Conservation (phyloP, 2,888 invertebrate genomes). For the Pandemis heparana region DNA sequence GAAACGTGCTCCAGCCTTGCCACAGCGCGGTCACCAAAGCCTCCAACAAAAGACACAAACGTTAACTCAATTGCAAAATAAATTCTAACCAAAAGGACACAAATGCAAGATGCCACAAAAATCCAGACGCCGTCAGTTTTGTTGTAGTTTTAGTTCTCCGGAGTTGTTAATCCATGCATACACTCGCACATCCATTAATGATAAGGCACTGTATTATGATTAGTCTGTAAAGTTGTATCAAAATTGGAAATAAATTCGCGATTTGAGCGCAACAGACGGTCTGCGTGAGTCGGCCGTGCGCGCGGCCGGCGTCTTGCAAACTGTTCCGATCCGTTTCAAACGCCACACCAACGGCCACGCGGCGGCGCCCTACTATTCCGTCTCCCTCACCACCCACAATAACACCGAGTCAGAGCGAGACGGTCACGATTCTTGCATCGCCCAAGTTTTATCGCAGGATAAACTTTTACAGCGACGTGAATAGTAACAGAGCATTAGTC, state of each 20-base stretch:
- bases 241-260: conserved; percentile 71
- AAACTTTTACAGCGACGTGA: conserved; percentile 78
- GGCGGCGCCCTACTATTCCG: conserved; percentile 77
- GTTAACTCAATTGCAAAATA: conserved; percentile 64
- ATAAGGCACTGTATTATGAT: conserved; percentile 77
- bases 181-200: conserved; percentile 80
- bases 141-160: conserved; percentile 62
- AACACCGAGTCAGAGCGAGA: conserved; percentile 66
- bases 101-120: conserved; percentile 69
- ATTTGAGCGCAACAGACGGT: conserved; percentile 78
- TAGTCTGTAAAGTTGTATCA: conserved; percentile 69
- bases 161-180: conserved; percentile 74
- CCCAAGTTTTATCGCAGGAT: conserved; percentile 80
- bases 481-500: conserved; percentile 78
- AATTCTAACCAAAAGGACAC: conserved; percentile 81
- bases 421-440: conserved; percentile 60
- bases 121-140: conserved; percentile 72
- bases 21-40: conserved; percentile 72
- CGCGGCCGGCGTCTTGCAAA: conserved; percentile 84
- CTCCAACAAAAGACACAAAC: conserved; percentile 60
- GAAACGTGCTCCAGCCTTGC: conserved; percentile 67
- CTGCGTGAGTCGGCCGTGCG: conserved; percentile 76
- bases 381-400: conserved; percentile 74
- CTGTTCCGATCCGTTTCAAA: conserved; percentile 79
- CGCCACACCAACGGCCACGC: conserved; percentile 79